Percentiles rank a stretch among this genome's conserved stretches.
These are phyloP conservation scores for Hippasteria phrygiana DNA, from an alignment of 53 echinoderm and acorn worm genomes.

Conservation along the genomic window DNA sequence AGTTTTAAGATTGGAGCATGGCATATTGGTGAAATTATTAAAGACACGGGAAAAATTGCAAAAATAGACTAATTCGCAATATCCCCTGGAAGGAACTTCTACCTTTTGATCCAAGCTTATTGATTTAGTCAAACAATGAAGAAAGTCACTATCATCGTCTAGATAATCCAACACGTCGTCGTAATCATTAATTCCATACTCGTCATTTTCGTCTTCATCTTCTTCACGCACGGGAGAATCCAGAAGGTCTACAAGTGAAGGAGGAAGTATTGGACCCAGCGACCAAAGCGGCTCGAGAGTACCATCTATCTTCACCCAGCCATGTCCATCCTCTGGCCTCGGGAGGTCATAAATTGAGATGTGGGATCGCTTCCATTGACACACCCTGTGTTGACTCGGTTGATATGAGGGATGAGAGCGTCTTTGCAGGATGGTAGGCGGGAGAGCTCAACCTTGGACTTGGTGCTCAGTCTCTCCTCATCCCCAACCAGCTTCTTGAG, in stretches of 20 bases:
- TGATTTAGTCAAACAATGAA: too few relatives aligned
- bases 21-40: too few relatives aligned
- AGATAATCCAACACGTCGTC: too few relatives aligned
- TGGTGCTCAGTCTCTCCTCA: constrained; percentile 23
- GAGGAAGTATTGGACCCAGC: constrained; percentile 35
- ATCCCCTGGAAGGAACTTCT: too few relatives aligned
- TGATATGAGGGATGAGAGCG: constrained; percentile 47
- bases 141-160: too few relatives aligned
- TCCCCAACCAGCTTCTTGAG: constrained; percentile 65
- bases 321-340: constrained; percentile 62
- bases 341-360: constrained; percentile 17
- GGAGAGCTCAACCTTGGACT: constrained; percentile 47
- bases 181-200: too few relatives aligned
- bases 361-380: constrained; percentile 15
- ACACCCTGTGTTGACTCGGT: constrained; percentile 42
- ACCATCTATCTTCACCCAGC: constrained; percentile 64
- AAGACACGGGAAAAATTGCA: too few relatives aligned
- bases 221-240: background rate
- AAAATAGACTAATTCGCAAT: too few relatives aligned
- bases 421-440: constrained; percentile 57
- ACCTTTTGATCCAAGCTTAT: too few relatives aligned
- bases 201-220: background rate
- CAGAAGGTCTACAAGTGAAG: constrained; percentile 67
- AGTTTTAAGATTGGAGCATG: too few relatives aligned
- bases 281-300: constrained; percentile 64